These are phyloP conservation scores for Gephyroberyx darwinii DNA, from an alignment of 2,797 vertebrate genomes.

Conservation along the genomic window DNA sequence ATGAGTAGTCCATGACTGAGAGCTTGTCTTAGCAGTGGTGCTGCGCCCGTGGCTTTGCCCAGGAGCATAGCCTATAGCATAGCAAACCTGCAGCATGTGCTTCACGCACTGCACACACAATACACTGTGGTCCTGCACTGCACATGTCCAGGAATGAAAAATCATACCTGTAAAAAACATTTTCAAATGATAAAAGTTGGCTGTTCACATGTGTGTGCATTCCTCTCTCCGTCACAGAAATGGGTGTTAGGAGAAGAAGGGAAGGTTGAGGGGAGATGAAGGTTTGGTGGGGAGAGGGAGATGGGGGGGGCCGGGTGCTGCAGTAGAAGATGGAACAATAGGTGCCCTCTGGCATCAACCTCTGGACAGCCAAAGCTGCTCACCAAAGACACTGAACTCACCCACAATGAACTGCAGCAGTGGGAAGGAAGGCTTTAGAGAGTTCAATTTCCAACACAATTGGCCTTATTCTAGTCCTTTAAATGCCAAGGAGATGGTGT, in stretches of 20 bases:
- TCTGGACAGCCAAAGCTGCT: conserved; percentile 77
- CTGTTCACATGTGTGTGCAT: not conserved
- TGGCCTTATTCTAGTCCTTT: conserved; percentile 82
- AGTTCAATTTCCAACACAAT: conserved; percentile 88
- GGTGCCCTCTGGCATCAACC: conserved; percentile 79
- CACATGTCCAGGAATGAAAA: too few relatives aligned
- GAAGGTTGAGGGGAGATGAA: conserved; percentile 54
- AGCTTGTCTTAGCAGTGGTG: not conserved
- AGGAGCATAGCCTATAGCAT: conserved; percentile 3
- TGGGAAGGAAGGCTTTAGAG: conserved; percentile 81
- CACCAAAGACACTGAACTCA: conserved; percentile 80
- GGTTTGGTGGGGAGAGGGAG: not conserved
- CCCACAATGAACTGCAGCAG: conserved; percentile 82
- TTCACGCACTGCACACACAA: not conserved
- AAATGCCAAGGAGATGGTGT: conserved; percentile 84
- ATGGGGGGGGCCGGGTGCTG: conserved; percentile 49
- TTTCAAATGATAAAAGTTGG: not conserved
- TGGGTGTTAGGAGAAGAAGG: conserved; percentile 61
- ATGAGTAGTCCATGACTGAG: conserved; percentile 20
- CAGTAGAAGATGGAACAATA: conserved; percentile 75
- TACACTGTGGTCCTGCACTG: not conserved
- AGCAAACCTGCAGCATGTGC: not conserved
- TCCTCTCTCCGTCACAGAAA: conserved; percentile 46
- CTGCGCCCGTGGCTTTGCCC: conserved; percentile 35
- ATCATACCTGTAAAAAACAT: not conserved